Percentiles rank a stretch among this genome's conserved stretches.
Conservation (phyloP, 1,140 invertebrate species). For the Phthorimaea operculella region DNA sequence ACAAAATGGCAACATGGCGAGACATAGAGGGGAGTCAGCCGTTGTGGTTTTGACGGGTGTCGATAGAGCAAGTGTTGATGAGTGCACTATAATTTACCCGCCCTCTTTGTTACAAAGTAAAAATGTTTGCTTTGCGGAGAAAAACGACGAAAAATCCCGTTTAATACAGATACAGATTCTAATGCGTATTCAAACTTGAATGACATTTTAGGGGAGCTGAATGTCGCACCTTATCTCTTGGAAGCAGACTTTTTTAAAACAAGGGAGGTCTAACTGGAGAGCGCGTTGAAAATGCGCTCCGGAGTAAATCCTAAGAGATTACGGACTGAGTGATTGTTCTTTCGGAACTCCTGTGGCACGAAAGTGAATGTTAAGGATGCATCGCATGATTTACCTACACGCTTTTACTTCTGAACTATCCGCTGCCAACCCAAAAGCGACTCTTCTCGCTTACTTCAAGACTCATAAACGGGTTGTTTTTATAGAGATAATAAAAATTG, state of each 20-base stretch:
- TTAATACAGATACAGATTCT: slow-evolving; percentile 18
- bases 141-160: too few species aligned
- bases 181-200: slow-evolving; percentile 29
- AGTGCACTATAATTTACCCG: slow-evolving; percentile 42
- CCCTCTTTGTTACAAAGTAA: too few species aligned
- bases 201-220: slow-evolving; percentile 29
- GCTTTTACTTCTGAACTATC: slow-evolving; percentile 16
- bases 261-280: slow-evolving; percentile 37
- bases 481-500: slow-evolving; percentile 25
- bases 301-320: slow-evolving; percentile 62
- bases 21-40: slow-evolving; percentile 26
- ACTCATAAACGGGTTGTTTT: slow-evolving; percentile 12
- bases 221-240: slow-evolving; percentile 49
- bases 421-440: not conserved
- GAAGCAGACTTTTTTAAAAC: slow-evolving; percentile 56
- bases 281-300: slow-evolving; percentile 19
- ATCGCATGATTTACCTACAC: slow-evolving; percentile 45
- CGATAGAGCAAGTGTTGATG: slow-evolving; percentile 43
- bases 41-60: slow-evolving; percentile 46
- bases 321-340: slow-evolving; percentile 63
- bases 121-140: too few species aligned
- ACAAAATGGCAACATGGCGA: slow-evolving; percentile 49
- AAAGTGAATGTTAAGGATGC: slow-evolving; percentile 55
- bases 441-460: not conserved
- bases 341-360: slow-evolving; percentile 45